Evolutionary conservation across 2,113 vertebrate species (phyloP).

Genomic region (Solea senegalensis): DNA sequence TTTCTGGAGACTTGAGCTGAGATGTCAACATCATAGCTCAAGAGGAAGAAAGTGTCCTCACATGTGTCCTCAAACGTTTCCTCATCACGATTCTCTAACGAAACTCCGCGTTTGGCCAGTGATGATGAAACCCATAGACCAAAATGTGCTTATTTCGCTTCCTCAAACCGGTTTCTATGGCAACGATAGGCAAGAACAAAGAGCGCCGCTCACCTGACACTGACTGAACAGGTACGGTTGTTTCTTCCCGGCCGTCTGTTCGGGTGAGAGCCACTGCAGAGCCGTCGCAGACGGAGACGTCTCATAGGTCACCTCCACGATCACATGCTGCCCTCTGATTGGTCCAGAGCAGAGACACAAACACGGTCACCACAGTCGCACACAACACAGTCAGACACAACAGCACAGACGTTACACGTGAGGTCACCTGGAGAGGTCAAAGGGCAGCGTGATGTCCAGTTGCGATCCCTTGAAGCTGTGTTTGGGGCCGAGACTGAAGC

Average conservation of each 20-base stretch:
- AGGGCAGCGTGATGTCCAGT: conserved; percentile 88
- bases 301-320: conserved; percentile 92
- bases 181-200: too few relatives aligned
- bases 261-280: conserved; percentile 93
- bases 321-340: conserved; percentile 90
- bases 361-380: not conserved
- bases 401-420: not conserved
- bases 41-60: not conserved
- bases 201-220: conserved; percentile 77
- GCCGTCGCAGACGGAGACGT: conserved; percentile 90
- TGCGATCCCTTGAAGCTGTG: conserved; percentile 91
- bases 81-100: too few relatives aligned
- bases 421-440: conserved; percentile 88
- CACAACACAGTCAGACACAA: not conserved
- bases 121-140: not conserved
- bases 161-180: too few relatives aligned
- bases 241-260: conserved; percentile 93
- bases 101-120: not conserved
- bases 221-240: conserved; percentile 97
- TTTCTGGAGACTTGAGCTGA: too few relatives aligned
- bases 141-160: too few relatives aligned
- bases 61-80: too few relatives aligned
- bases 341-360: conserved; percentile 10
- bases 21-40: not conserved
- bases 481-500: conserved; percentile 85